Base-by-base conservation (phyloP, 1,140 invertebrate genomes). In the Formica selysi region DNA sequence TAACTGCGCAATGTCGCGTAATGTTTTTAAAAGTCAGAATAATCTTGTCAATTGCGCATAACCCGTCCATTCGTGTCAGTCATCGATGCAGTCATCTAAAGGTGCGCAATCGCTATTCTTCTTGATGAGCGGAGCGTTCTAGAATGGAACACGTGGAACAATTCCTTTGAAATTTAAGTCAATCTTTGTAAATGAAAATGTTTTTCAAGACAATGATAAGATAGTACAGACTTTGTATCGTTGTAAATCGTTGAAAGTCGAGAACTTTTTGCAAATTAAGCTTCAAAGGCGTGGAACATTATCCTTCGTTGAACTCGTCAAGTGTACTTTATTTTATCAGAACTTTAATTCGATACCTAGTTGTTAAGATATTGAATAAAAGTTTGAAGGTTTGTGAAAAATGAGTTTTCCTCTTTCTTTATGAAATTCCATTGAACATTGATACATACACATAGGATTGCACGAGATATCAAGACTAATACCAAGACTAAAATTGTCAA, bases 51-150 rank as follows among this genome's bases (percentile, higher is more conserved):
- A 83, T 32, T 22, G 19, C 65, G 76, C 76, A 70, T 22, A 22
- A 68, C 54, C 32, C 19, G 44, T 22, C 59, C 62, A 29, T 79
- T 19, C 6, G 36, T 16, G n/a, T 13, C 32, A 71, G 51, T 73
- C 79, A 74, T 74, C 68, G 79, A 83, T 74, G 68, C 79, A 19
- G 54, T 73, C 68, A 83, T 62, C 44, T 41, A 4, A 36, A 36
- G 54, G 26, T 29, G 54, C 19, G 68, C 79, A 44, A 44, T 73
- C 48, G 36, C 22, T 71, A 57, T 57, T 80, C n/a, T 57, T 32
- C 3, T 38, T 70, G n/a, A 80, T 48, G n/a, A 32, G 1, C 1
- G 29, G 26, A 32, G 29, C 38, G n/a, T 65, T 0, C 6, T 13
- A 32, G 38, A 44, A 65, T 22, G 11, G 1, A 26, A n/a, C 4